These are phyloP conservation scores for Ptychobarbus kaznakovi DNA, from an alignment of 2,797 vertebrate genomes.

Conservation along the genomic window DNA sequence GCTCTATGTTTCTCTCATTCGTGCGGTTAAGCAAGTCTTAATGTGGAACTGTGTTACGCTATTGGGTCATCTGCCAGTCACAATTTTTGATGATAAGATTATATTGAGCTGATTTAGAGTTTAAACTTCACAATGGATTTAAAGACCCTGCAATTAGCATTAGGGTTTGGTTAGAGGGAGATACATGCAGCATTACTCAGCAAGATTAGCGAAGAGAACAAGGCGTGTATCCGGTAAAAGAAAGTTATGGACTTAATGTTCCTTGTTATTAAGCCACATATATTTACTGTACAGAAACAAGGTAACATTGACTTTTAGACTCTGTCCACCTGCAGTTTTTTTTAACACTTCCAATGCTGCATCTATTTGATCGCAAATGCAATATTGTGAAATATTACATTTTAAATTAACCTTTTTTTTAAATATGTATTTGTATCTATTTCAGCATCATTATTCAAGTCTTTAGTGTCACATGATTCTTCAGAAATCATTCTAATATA, in stretches of 20 bases:
- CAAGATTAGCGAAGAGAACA: constrained; percentile 7
- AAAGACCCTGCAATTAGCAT: not conserved
- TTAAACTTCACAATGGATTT: constrained; percentile 28
- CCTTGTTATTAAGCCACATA: too few species aligned
- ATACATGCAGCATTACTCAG: not conserved
- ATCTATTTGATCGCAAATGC: not conserved
- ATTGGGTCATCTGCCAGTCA: constrained; percentile 57
- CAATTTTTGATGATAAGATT: constrained; percentile 64
- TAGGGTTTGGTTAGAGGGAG: constrained; percentile 20
- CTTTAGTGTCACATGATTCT: constrained; percentile 13
- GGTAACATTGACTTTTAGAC: not conserved
- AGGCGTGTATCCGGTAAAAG: constrained; percentile 8
- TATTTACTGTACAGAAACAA: constrained; percentile 2
- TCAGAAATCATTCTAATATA: not conserved
- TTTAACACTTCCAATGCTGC: not conserved
- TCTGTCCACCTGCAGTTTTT: not conserved
- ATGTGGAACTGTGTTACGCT: constrained; percentile 37
- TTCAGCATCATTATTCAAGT: not conserved
- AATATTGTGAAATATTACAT: not conserved
- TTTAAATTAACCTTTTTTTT: not conserved
- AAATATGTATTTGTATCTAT: not conserved
- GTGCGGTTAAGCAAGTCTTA: constrained; percentile 18
- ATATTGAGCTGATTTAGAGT: constrained; percentile 48
- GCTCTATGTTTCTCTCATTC: constrained; percentile 8
- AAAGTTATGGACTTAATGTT: constrained; percentile 2